These are phyloP conservation scores for Corvus moneduloides DNA, from an alignment of 2,113 vertebrate genomes.

Conservation along the genomic window DNA sequence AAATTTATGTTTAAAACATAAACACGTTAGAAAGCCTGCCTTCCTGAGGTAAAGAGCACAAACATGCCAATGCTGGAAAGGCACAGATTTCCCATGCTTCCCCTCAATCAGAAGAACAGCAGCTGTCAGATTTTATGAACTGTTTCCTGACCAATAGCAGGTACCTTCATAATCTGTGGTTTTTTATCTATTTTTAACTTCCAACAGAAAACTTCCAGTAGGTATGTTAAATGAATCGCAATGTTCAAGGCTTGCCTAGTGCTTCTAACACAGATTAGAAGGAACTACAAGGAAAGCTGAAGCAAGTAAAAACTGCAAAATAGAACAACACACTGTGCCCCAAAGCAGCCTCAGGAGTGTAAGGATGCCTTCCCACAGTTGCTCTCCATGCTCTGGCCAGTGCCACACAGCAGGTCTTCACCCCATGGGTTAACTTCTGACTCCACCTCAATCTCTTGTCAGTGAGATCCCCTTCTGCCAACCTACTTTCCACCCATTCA, in stretches of 20 bases:
- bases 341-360: neutral
- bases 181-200: neutral
- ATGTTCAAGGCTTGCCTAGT: neutral
- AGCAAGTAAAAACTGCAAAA: neutral
- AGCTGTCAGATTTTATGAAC: neutral
- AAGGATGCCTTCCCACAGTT: neutral
- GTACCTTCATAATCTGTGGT: neutral
- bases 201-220: neutral
- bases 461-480: neutral
- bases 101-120: neutral
- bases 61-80: neutral
- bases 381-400: neutral
- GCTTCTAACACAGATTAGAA: neutral
- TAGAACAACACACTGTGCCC: rapidly evolving
- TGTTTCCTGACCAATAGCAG: neutral
- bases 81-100: neutral
- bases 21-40: neutral
- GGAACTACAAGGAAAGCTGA: neutral
- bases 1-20: neutral
- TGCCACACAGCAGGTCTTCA: neutral
- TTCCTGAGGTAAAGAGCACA: neutral
- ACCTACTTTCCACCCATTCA: neutral
- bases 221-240: neutral
- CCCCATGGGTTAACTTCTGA: neutral
- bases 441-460: neutral